Evolutionary conservation across 2,888 invertebrate genomes (phyloP).

Genomic region (Mimumesa dahlbomi): DNA sequence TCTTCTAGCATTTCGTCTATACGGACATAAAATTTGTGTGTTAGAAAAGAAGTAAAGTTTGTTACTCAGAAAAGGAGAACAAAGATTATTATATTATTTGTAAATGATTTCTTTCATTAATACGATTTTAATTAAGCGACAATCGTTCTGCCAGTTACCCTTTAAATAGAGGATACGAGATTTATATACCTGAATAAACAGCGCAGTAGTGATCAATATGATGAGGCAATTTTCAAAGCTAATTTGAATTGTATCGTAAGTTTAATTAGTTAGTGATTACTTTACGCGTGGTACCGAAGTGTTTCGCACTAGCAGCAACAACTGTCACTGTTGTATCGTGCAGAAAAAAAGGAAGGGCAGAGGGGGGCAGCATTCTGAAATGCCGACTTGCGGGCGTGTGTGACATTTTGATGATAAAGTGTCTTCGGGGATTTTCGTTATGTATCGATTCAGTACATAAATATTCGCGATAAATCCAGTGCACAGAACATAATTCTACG

Average conservation of each 20-base stretch:
- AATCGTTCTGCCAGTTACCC: background rate
- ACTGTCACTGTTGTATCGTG: conserved; percentile 43
- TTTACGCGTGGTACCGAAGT: background rate
- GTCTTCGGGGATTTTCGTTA: conserved; percentile 60
- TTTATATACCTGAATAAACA: background rate
- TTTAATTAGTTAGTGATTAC: background rate
- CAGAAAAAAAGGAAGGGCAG: conserved; percentile 23
- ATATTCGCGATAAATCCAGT: conserved; percentile 66
- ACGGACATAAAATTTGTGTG: no score
- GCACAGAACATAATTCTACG: conserved; percentile 58
- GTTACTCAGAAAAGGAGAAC: background rate
- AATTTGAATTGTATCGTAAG: no score
- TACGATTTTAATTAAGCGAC: background rate
- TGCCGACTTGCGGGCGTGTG: conserved; percentile 71
- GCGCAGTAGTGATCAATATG: background rate
- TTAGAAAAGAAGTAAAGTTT: background rate
- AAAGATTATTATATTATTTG: background rate
- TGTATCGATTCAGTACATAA: conserved; percentile 67
- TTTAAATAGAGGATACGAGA: background rate
- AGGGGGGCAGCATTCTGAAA: conserved; percentile 61
- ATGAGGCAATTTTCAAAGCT: no score
- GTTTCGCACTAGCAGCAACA: conserved; percentile 20
- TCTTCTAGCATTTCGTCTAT: no score
- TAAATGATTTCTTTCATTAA: background rate
- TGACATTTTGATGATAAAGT: conserved; percentile 65